Evolutionary conservation across 64 coral and sea anemone species (phyloP).

Genomic region (Astreopora myriophthalma): DNA sequence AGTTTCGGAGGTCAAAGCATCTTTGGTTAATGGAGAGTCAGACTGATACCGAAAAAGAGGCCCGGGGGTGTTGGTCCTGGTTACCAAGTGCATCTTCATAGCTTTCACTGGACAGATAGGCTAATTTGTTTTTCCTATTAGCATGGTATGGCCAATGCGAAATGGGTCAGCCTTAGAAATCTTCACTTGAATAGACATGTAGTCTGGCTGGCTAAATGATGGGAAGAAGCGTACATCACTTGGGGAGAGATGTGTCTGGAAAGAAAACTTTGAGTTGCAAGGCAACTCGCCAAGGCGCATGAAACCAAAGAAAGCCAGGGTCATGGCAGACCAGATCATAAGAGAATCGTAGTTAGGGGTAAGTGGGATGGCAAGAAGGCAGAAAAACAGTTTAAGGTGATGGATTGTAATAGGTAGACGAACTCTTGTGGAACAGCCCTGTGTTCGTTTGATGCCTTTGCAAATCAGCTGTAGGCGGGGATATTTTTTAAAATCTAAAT

Average conservation of each 20-base stretch:
- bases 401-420: constrained; percentile 12
- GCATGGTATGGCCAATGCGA: constrained; percentile 23
- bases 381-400: constrained; percentile 36
- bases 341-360: constrained; percentile 39
- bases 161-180: constrained; percentile 50
- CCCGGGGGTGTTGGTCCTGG: background rate
- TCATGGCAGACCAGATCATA: constrained; percentile 74
- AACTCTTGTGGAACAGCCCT: background rate
- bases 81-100: background rate
- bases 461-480: constrained; percentile 27
- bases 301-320: constrained; percentile 65
- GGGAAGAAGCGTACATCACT: background rate
- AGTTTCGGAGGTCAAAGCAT: constrained; percentile 20
- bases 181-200: background rate
- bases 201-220: background rate
- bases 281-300: constrained; percentile 47
- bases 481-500: constrained; percentile 22
- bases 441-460: constrained; percentile 27
- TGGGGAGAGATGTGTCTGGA: background rate
- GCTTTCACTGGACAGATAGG: background rate
- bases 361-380: background rate
- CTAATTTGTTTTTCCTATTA: constrained; percentile 33
- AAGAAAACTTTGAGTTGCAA: constrained; percentile 13
- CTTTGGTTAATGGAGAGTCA: constrained; percentile 30
- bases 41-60: constrained; percentile 36